Evolutionary conservation across 2,797 vertebrate species (phyloP).

Genomic region (Rhabdomys pumilio): DNA sequence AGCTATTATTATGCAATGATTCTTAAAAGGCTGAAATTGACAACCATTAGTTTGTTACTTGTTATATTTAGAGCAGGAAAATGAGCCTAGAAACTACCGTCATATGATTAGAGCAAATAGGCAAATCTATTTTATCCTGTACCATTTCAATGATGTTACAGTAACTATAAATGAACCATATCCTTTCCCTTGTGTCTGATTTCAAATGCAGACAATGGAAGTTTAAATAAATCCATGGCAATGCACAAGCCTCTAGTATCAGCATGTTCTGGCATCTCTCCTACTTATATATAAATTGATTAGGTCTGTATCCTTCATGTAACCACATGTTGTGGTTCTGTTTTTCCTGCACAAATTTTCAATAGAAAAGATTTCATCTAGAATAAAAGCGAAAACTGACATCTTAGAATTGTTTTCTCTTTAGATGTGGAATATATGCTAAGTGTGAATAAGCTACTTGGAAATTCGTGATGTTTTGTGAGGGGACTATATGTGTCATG

Average conservation of each 20-base stretch:
- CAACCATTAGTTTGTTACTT: constrained; percentile 50
- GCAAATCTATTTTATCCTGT: constrained; percentile 48
- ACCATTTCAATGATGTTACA: not conserved
- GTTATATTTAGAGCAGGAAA: constrained; percentile 68
- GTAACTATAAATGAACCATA: not conserved
- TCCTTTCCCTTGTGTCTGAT: constrained; percentile 32
- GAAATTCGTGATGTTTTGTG: constrained; percentile 7
- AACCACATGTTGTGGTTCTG: constrained; percentile 81
- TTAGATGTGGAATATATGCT: not conserved
- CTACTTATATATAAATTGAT: constrained; percentile 83
- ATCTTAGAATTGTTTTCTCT: constrained; percentile 39
- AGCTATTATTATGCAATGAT: constrained; percentile 47
- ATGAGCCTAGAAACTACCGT: constrained; percentile 19
- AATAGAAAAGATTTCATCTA: constrained; percentile 38
- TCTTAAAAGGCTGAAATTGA: constrained; percentile 60
- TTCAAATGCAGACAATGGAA: constrained; percentile 53
- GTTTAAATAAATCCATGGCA: constrained; percentile 57
- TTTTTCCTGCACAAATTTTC: constrained; percentile 45
- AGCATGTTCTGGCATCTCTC: constrained; percentile 47
- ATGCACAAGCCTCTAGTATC: not conserved
- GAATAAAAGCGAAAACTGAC: constrained; percentile 38
- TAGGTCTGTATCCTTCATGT: constrained; percentile 89
- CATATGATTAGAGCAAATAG: constrained; percentile 7
- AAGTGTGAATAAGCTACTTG: constrained; percentile 46
- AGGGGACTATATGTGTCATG: not conserved